Evolutionary conservation across 2,113 vertebrate species (phyloP).

Genomic region (Chamaea fasciata): DNA sequence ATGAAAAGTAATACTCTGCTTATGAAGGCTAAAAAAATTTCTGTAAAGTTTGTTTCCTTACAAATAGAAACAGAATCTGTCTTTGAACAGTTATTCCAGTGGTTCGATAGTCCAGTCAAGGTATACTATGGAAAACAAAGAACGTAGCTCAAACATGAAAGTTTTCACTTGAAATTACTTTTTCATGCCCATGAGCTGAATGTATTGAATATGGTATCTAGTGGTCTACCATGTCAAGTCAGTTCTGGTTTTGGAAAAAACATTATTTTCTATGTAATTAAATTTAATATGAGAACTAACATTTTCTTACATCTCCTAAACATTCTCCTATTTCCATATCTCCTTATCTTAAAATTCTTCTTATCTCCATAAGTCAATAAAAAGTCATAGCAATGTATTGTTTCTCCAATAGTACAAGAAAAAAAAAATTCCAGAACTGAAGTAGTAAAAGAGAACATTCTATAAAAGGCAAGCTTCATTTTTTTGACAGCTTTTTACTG

Average conservation of each 20-base stretch:
- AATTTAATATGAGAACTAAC: neutral
- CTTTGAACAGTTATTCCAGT: neutral
- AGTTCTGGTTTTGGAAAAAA: neutral
- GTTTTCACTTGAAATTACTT: neutral
- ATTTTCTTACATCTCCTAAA: neutral
- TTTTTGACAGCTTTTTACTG: neutral
- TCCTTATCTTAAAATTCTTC: neutral
- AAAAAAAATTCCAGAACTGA: neutral
- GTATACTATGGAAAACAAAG: neutral
- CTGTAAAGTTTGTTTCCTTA: neutral
- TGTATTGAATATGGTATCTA: neutral
- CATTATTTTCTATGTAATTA: neutral
- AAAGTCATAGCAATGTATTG: neutral
- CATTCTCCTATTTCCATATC: neutral
- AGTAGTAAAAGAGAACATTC: neutral
- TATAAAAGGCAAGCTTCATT: neutral
- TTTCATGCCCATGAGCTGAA: neutral
- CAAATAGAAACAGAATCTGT: neutral
- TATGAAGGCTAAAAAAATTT: neutral
- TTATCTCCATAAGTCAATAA: neutral
- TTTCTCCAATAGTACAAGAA: neutral
- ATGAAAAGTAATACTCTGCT: neutral
- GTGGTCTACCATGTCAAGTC: neutral
- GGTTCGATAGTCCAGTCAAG: neutral
- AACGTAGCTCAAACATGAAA: neutral